Conservation (phyloP, 1,140 invertebrate genomes). For the Diorhabda sublineata region DNA sequence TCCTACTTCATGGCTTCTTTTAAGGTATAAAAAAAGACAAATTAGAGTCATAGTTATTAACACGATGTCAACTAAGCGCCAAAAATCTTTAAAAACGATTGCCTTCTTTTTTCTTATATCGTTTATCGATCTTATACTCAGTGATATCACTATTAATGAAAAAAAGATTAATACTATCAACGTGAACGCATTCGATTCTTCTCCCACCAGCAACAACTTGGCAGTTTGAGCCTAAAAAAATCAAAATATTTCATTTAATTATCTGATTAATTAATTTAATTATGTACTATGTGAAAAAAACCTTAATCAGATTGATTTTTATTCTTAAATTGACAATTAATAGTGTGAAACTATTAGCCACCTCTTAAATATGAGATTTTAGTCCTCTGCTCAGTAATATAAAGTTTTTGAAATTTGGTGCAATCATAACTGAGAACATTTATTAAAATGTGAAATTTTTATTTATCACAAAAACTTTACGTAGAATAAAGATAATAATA, state of each 20-base stretch:
- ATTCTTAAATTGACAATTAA: too few species aligned
- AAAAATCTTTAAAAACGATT: constrained; percentile 17
- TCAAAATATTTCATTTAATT: neutral
- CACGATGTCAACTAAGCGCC: constrained; percentile 21
- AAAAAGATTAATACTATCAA: constrained; percentile 7
- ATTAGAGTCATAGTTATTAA: constrained; percentile 24
- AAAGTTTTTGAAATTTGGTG: too few species aligned
- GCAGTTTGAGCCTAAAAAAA: constrained; percentile 16
- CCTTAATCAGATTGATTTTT: too few species aligned
- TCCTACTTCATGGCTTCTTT: constrained; percentile 15
- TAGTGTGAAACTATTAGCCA: too few species aligned
- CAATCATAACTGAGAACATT: too few species aligned
- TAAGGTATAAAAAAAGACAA: constrained; percentile 17
- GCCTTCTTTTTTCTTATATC: constrained; percentile 7
- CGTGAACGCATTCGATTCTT: constrained; percentile 10
- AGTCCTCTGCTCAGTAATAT: too few species aligned
- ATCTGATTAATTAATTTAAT: too few species aligned
- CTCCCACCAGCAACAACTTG: constrained; percentile 15
- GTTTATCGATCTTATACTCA: constrained; percentile 4
- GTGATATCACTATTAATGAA: neutral
- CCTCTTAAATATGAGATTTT: too few species aligned
- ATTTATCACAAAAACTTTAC: too few species aligned
- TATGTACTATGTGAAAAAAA: too few species aligned
- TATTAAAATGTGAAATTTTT: too few species aligned
- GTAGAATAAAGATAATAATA: too few species aligned